These are phyloP conservation scores for Etia nguti DNA, from an alignment of 2,113 vertebrate genomes.

Conservation along the genomic window DNA sequence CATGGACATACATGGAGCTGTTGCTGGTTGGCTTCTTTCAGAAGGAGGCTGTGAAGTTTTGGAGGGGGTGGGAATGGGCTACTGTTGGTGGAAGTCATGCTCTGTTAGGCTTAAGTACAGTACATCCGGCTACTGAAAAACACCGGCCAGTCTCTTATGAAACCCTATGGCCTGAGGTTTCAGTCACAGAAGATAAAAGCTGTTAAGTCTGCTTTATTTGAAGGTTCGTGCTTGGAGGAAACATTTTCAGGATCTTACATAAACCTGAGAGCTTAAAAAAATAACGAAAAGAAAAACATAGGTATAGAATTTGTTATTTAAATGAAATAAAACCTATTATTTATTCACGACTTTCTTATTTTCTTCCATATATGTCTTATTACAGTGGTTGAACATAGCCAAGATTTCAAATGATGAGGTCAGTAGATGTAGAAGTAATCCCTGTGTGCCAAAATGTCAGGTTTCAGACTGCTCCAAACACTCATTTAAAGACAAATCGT, in stretches of 20 bases:
- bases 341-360: not conserved
- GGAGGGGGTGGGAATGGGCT: not conserved
- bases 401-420: rapidly evolving
- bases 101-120: constrained; percentile 13
- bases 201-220: constrained; percentile 14
- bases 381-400: not conserved
- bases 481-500: not conserved
- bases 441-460: not conserved
- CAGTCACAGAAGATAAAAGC: not conserved
- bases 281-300: not conserved
- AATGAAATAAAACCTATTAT: not conserved
- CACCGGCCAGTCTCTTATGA: constrained; percentile 23
- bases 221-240: not conserved
- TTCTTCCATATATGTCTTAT: not conserved
- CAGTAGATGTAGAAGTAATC: not conserved
- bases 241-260: constrained; percentile 23
- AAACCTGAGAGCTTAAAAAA: constrained; percentile 6
- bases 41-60: not conserved
- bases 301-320: not conserved
- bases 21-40: constrained; percentile 17
- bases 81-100: not conserved
- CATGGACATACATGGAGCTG: constrained; percentile 61
- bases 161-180: constrained; percentile 24
- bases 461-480: not conserved
- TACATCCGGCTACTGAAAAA: not conserved